These are phyloP conservation scores for Galagoides demidoff DNA, from an alignment of 2,797 vertebrate genomes.

Conservation along the genomic window DNA sequence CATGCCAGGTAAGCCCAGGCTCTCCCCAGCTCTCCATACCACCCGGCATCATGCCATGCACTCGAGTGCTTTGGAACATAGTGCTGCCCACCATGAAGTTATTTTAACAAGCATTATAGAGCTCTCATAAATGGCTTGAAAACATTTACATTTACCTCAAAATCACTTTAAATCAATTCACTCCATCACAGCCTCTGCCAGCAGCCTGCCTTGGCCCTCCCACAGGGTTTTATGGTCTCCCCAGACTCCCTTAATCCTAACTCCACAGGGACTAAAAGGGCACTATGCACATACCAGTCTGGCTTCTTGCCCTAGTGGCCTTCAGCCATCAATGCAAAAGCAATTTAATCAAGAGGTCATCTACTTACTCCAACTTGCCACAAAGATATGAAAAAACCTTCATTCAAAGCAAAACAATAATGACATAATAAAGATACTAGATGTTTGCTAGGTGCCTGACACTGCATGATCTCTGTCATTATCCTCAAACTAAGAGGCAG, in stretches of 20 bases:
- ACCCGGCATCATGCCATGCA: too few species aligned
- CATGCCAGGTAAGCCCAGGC: fast-evolving
- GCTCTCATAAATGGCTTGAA: neutral
- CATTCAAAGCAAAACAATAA: neutral
- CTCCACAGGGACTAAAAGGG: neutral
- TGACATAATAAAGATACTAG: fast-evolving
- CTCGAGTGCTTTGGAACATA: neutral
- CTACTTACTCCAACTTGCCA: neutral
- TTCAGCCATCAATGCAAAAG: neutral
- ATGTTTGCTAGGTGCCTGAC: neutral
- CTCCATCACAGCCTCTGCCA: neutral
- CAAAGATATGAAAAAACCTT: neutral
- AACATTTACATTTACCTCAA: neutral
- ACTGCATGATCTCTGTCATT: neutral
- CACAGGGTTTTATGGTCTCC: neutral
- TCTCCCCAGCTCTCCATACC: neutral
- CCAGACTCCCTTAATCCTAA: neutral
- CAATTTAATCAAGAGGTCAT: neutral
- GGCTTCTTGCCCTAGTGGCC: neutral
- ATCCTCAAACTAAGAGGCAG: neutral
- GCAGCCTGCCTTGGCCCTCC: neutral
- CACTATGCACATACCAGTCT: fast-evolving
- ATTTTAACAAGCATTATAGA: neutral
- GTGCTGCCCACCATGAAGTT: too few species aligned
- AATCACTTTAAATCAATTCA: neutral